These are phyloP conservation scores for Paralvinella palmiformis DNA, from an alignment of 1,140 invertebrate species.

Conservation along the genomic window DNA sequence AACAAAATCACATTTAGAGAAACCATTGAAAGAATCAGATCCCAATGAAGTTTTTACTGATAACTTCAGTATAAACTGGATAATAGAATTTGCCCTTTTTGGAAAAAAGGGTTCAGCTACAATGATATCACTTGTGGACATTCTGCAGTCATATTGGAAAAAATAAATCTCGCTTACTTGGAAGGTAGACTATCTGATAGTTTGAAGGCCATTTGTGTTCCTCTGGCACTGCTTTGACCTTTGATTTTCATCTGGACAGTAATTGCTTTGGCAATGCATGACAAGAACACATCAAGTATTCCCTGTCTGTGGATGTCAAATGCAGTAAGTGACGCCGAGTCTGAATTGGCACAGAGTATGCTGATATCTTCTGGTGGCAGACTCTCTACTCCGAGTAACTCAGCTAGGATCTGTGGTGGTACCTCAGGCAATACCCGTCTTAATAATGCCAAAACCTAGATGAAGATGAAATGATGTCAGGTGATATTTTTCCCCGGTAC, in stretches of 20 bases:
- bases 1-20: no score
- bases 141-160: no score
- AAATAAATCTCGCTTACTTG: no score
- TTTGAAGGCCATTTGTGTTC: constrained; percentile 58
- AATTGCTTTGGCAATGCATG: constrained; percentile 78
- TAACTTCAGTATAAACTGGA: no score
- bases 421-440: constrained; percentile 79
- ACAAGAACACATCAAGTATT: constrained; percentile 77
- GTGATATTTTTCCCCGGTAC: no score
- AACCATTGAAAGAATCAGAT: no score
- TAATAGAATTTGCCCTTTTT: no score
- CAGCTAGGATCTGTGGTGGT: constrained; percentile 54
- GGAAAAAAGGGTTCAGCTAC: no score
- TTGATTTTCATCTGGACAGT: constrained; percentile 83
- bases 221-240: constrained; percentile 60
- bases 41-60: no score
- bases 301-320: constrained; percentile 48
- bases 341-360: constrained; percentile 48
- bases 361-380: constrained; percentile 74
- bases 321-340: constrained; percentile 25
- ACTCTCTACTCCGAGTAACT: constrained; percentile 60
- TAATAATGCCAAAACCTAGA: constrained; percentile 67
- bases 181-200: constrained; percentile 40
- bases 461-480: constrained; percentile 18
- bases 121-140: no score